Percentiles rank a stretch among this genome's conserved stretches.
Conservation (phyloP, 2,888 invertebrate species). For the Chydorus sphaericus region DNA sequence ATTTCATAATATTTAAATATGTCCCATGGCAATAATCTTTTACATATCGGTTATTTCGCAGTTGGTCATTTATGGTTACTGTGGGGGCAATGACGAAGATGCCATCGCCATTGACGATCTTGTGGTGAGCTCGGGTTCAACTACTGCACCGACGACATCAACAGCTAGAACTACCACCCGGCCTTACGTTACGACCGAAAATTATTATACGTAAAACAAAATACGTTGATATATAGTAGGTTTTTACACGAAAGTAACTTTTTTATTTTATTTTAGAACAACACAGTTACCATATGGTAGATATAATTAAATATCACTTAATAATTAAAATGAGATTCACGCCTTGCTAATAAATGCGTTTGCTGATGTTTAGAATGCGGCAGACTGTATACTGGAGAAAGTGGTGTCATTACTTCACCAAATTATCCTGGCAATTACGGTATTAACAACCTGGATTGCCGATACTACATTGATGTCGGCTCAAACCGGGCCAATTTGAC, state of each 20-base stretch:
- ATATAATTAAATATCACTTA: too few species aligned
- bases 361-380: too few species aligned
- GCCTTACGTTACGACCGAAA: too few species aligned
- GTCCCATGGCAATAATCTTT: not conserved
- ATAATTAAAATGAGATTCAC: too few species aligned
- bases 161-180: not conserved
- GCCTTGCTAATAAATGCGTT: not conserved
- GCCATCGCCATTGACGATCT: not conserved
- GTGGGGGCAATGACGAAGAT: not conserved
- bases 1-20: not conserved
- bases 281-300: too few species aligned
- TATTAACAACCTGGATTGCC: not conserved
- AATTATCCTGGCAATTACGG: not conserved
- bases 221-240: too few species aligned
- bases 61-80: slow-evolving; percentile 5
- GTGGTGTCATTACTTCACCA: not conserved
- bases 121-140: not conserved
- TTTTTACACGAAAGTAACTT: too few species aligned
- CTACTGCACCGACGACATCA: not conserved
- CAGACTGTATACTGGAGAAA: not conserved
- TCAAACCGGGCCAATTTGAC: not conserved
- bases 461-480: not conserved
- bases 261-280: too few species aligned
- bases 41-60: not conserved
- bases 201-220: too few species aligned